Base-by-base conservation (phyloP, 2,797 vertebrate species). In the Heteromormyrus szaboi region DNA sequence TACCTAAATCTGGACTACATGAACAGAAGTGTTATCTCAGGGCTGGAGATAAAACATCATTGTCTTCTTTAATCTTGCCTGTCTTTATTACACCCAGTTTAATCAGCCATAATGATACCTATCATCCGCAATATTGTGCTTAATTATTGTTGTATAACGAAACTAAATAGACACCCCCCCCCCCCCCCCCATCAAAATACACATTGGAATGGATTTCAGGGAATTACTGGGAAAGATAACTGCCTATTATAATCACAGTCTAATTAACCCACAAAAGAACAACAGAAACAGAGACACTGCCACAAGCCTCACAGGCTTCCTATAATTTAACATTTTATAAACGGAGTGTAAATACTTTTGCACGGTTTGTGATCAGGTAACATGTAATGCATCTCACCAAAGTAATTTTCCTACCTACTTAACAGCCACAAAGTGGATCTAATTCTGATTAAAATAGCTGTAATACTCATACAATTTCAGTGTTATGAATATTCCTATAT, bases 271-370 rank as follows among this genome's bases (percentile, higher is more conserved):
- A 72, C 29, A 37, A 37, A 68, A 59, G 1, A 37, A 72, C 65
- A 37, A 17, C 65, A 72, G 11, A 72, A 8, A 25, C 59, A 3
- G 59, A 65, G 1, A 68, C 62, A 68, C 4, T 5, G 6, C 56
- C 56, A 22, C n/a, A 25, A 59, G 7, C n/a, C 56, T 68, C 29
- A 29, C 33, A 12, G 25, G 25, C 25, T 72, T 72, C 33, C 12
- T 72, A 72, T 72, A 72, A 44, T 79, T 79, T 79, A 79, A 79
- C 72, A 79, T 79, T 44, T 79, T 79, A 79, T 41, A 9, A 79
- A 79, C 33, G 8, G 37, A 44, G 72, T 44, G 72, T 79, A 44
- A 79, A 79, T 79, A 79, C 72, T 37, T 76, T 19, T 76, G 68
- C 33, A 76, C 37, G 5, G 33, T 41, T 79, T 79, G 72, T 79